phyloP scores from a whole-genome alignment of 2,113 vertebrate species.

The Pelvicachromis taeniatus region DNA sequence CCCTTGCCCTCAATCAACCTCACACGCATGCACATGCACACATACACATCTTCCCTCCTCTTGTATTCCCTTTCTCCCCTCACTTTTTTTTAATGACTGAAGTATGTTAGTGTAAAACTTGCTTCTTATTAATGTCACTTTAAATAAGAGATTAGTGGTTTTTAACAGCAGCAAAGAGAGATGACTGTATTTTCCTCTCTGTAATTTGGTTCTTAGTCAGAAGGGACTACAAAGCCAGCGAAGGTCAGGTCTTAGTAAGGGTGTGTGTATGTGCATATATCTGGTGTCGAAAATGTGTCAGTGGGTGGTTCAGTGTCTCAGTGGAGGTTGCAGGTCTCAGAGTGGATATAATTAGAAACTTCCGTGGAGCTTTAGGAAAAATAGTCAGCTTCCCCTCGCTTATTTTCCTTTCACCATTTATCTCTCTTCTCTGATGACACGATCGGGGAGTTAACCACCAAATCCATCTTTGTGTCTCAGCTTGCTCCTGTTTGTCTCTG shows the following conservation, averaged over 20 bases:
- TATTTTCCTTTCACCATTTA: conserved; percentile 61
- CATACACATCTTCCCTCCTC: background rate
- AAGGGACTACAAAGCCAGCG: conserved; percentile 35
- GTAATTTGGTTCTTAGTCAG: conserved; percentile 77
- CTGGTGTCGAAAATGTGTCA: conserved; percentile 22
- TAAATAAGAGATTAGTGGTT: conserved; percentile 74
- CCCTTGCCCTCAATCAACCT: conserved; percentile 58
- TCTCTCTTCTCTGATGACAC: conserved; percentile 49
- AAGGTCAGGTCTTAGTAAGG: conserved; percentile 29
- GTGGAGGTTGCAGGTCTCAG: conserved; percentile 53
- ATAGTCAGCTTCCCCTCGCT: conserved; percentile 39
- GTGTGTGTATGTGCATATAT: background rate
- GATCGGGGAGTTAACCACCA: conserved; percentile 37
- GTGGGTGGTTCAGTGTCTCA: conserved; percentile 36
- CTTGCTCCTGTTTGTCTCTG: conserved; percentile 45
- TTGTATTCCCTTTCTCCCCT: background rate
- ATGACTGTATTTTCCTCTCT: conserved; percentile 62
- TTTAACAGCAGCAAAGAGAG: conserved; percentile 56
- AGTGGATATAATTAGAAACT: conserved; percentile 72
- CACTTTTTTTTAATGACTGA: conserved; percentile 72
- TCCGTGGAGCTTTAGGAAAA: conserved; percentile 60
- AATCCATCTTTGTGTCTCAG: conserved; percentile 54
- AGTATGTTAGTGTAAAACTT: conserved; percentile 63
- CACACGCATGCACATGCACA: background rate
- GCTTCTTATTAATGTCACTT: conserved; percentile 67